A percentile compares a stretch with the other conserved stretches of the same genome.
phyloP scores from a whole-genome alignment of 2,113 vertebrate species.

The Drymodes brunneopygia region DNA sequence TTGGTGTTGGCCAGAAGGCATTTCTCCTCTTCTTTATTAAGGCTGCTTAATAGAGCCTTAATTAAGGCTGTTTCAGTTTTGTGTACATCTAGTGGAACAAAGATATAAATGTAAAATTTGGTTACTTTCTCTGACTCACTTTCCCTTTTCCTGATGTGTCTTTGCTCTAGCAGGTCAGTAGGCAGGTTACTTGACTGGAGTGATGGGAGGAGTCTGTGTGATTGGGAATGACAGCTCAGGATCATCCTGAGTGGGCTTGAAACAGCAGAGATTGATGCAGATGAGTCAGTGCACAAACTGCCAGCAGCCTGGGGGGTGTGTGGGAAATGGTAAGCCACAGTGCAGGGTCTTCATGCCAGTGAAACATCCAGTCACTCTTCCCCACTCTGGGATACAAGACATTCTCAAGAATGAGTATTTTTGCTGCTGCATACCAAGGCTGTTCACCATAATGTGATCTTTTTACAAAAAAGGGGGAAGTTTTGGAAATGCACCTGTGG shows the following conservation, averaged over 20 bases:
- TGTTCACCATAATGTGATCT: neutral
- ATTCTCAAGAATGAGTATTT: neutral
- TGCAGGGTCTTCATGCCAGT: neutral
- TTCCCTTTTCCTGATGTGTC: neutral
- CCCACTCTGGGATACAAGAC: neutral
- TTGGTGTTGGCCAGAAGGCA: neutral
- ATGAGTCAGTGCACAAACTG: neutral
- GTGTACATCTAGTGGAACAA: neutral
- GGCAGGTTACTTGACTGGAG: neutral
- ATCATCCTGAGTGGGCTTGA: neutral
- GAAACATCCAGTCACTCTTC: neutral
- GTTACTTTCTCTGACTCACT: neutral
- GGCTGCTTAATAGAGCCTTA: neutral
- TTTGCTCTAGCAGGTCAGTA: neutral
- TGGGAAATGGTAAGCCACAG: neutral
- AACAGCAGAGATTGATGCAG: neutral
- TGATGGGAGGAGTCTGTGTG: neutral
- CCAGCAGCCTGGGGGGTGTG: neutral
- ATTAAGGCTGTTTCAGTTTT: neutral
- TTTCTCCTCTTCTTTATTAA: neutral
- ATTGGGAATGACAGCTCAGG: neutral
- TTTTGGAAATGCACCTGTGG: neutral
- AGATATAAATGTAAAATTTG: neutral
- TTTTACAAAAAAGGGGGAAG: neutral
- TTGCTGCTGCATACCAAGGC: neutral